Base-by-base conservation (phyloP, 2,113 vertebrate genomes). In the Gavia stellata region DNA sequence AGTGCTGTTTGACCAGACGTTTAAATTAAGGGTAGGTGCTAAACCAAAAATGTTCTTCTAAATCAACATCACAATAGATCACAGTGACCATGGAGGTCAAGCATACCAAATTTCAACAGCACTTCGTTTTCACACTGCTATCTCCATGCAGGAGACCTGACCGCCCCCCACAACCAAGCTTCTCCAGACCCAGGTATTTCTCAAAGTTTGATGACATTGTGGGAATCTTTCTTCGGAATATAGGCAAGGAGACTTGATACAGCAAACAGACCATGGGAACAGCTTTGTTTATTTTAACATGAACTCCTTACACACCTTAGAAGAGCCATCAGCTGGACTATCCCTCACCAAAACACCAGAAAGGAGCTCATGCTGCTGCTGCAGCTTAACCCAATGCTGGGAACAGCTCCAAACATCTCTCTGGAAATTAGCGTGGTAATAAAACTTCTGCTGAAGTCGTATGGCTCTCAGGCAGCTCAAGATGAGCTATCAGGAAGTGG, bases 391-490 rank as follows among this genome's bases (percentile, higher is more conserved):
- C 18, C 21, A 82, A 2, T 0, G 5, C 56, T 65, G 56, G 44
- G 47, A 95, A 94, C 0, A 0, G 42, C 61, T 95, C 81, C 89
- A 87, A 95, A 89, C 28, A 87, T 63, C 38, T 68, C 73, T 87
- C 71, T 75, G 65, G 73, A 89, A 97, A 87, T 66, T 24, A 65
- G 33, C 0, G 0, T 14, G 61, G 49, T 36, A 81, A 78, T 33
- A 92, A 67, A 93, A 90, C 61, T 91, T 94, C 72, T 72, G 65
- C 81, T 72, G 52, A 91, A 96, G 72, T 75, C 81, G 40, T 47
- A 74, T 0, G 2, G 40, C 61, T 81, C 89, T 87, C 83, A 73
- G 61, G 66, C 52, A 94, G 68, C 81, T 62, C 17, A 3, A 78
- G n/a, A 87, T 58, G 56, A 47, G 38, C 88, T 92, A 55, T 36